These are phyloP conservation scores for Craseonycteris thonglongyai DNA, from an alignment of 2,113 vertebrate species.

Conservation along the genomic window DNA sequence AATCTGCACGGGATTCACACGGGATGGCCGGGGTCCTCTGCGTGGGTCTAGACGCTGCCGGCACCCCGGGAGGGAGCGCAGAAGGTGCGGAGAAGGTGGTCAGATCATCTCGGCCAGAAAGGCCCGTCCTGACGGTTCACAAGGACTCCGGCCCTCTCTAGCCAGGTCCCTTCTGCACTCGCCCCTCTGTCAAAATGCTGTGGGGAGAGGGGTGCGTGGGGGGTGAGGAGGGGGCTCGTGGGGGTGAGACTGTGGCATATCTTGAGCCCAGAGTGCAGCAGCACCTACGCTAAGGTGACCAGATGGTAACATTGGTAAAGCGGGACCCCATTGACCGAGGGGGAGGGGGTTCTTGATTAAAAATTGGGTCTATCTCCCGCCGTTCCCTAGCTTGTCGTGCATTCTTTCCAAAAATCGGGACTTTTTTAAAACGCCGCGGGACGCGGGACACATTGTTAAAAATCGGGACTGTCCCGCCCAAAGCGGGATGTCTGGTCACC, in stretches of 20 bases:
- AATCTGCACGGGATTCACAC: neutral
- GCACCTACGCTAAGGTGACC: neutral
- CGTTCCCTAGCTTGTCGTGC: no score
- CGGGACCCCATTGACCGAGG: no score
- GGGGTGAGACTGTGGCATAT: neutral
- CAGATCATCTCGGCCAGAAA: neutral
- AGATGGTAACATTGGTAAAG: no score
- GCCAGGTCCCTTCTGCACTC: neutral
- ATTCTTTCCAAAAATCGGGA: no score
- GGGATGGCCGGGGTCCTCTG: neutral
- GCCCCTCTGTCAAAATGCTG: neutral
- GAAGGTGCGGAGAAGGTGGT: rapidly evolving
- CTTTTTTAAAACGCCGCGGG: no score
- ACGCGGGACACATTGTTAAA: no score
- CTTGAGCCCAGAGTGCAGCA: neutral
- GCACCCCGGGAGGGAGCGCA: neutral
- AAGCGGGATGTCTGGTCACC: no score
- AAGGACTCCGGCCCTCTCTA: neutral
- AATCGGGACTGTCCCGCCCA: no score
- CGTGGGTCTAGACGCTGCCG: no score
- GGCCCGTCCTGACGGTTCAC: neutral
- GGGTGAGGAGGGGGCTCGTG: neutral
- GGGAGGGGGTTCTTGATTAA: no score
- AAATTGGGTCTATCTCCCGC: no score
- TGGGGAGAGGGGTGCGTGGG: neutral